Evolutionary conservation across 2,113 vertebrate genomes (phyloP), one percentile per base, ranked within the genome.

Genomic region (Sander vitreus): DNA sequence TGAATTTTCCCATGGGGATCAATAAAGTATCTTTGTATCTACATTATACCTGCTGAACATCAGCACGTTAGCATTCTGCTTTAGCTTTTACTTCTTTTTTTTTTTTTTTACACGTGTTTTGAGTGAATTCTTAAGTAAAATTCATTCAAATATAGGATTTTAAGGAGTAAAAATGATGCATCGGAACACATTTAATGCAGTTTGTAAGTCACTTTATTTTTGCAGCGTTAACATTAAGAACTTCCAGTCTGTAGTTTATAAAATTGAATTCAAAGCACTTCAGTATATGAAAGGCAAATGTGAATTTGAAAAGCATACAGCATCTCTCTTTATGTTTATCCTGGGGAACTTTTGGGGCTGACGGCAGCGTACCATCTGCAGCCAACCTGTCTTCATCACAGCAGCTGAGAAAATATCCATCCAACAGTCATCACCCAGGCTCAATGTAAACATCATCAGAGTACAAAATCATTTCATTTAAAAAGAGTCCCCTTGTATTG

Each of bases 131-230:
- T 11, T 47, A 16, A 72, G 53, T 71, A 18, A 43, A 25, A 18
- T 16, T n/a, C 18, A 21, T 15, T n/a, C 2, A 15, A 16, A 25
- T 21, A 19, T 9, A 36, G 15, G 21, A 54, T 36, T 45, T 47
- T 23, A 8, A 25, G 3, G 11, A 71, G 13, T 33, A 47, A 57
- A 30, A 30, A 68, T 25, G 0, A 50, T 18, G 6, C 11, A n/a
- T 3, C 53, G 8, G 57, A 23, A 47, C 58, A 78, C 45, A 25
- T 7, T 39, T 23, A 12, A 18, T 27, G 45, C 30, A 33, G 27
- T 86, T 86, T 57, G 19, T 27, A 53, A 68, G 7, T 55, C 27
- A 48, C 23, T 89, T 90, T 89, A 90, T 89, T 91, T 60, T 50
- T 72, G 19, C 25, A 60, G 13, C 11, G 3, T 73, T 63, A 58